These are phyloP conservation scores for Pelvicachromis taeniatus DNA, from an alignment of 2,113 vertebrate genomes.

Conservation along the genomic window DNA sequence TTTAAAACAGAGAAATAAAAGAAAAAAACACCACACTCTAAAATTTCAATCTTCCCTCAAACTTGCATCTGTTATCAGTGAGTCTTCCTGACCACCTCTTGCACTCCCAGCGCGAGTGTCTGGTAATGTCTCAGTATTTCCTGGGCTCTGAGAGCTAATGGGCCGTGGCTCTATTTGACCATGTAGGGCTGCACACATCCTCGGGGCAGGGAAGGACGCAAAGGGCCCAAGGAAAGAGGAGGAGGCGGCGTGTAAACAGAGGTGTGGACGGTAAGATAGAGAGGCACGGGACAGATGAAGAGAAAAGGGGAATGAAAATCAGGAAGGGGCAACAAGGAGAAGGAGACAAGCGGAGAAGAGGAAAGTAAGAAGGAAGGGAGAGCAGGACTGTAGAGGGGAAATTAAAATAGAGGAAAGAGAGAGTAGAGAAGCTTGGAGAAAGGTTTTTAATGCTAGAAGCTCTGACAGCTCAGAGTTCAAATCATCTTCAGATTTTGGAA, in stretches of 20 bases:
- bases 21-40: neutral
- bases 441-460: neutral
- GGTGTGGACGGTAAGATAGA: neutral
- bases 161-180: slow-evolving; percentile 45
- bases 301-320: neutral
- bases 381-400: neutral
- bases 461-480: neutral
- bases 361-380: neutral
- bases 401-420: neutral
- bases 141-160: slow-evolving; percentile 41
- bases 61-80: neutral
- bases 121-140: slow-evolving; percentile 55
- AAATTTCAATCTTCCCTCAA: neutral
- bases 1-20: neutral
- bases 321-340: neutral
- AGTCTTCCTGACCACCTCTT: neutral
- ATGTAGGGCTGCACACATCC: slow-evolving; percentile 65
- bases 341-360: neutral
- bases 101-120: neutral
- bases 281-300: neutral
- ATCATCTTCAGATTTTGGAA: neutral
- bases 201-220: neutral
- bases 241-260: slow-evolving; percentile 16
- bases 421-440: neutral
- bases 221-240: neutral